phyloP scores from a whole-genome alignment of 2,797 vertebrate genomes.

The Staurois parvus region DNA sequence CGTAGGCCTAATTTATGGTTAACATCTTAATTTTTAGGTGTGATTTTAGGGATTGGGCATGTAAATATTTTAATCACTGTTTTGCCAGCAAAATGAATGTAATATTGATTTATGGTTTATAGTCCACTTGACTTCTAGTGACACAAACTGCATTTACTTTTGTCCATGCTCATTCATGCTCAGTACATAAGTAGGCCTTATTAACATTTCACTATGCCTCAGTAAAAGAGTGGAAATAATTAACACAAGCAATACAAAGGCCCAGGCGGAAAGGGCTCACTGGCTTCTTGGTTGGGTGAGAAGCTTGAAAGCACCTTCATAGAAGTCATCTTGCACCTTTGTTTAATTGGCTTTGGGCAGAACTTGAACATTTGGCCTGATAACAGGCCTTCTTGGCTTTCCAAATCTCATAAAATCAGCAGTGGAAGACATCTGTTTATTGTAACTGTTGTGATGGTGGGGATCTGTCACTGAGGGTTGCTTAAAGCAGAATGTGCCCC shows the following conservation, averaged over 20 bases:
- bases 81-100: too few species aligned
- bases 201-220: slow-evolving; percentile 64
- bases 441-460: slow-evolving; percentile 67
- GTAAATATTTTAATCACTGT: too few species aligned
- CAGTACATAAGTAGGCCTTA: not conserved
- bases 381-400: slow-evolving; percentile 72
- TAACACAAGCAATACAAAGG: slow-evolving; percentile 48
- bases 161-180: too few species aligned
- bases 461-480: slow-evolving; percentile 70
- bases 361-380: slow-evolving; percentile 71
- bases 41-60: too few species aligned
- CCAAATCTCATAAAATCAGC: slow-evolving; percentile 73
- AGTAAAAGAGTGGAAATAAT: slow-evolving; percentile 63
- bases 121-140: too few species aligned
- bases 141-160: too few species aligned
- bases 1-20: too few species aligned
- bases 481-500: slow-evolving; percentile 70
- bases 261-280: slow-evolving; percentile 64
- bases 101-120: too few species aligned
- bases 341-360: slow-evolving; percentile 73
- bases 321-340: slow-evolving; percentile 70
- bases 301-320: slow-evolving; percentile 73
- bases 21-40: too few species aligned
- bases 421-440: slow-evolving; percentile 76
- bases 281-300: slow-evolving; percentile 66